Conservation (phyloP, 2,888 invertebrate genomes). For the Mythimna impura region DNA sequence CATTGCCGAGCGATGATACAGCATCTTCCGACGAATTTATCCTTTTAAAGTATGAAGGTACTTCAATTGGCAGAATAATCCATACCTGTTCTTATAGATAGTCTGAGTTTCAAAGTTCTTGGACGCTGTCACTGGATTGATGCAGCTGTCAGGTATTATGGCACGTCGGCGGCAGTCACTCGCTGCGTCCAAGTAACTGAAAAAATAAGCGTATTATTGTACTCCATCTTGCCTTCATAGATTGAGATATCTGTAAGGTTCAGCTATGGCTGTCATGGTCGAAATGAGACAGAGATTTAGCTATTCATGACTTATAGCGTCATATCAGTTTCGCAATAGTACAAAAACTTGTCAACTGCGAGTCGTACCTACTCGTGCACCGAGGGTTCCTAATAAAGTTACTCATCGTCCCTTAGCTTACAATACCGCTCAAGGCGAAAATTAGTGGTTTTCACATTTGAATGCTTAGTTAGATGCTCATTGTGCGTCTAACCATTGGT, state of each 20-base stretch:
- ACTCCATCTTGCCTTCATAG: not conserved
- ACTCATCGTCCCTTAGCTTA: no score
- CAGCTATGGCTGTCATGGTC: not conserved
- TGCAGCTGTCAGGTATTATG: conserved; percentile 79
- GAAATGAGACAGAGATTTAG: not conserved
- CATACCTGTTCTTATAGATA: conserved; percentile 87
- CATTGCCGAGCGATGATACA: no score
- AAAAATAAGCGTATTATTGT: conserved; percentile 14
- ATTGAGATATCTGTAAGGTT: not conserved
- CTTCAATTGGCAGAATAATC: not conserved
- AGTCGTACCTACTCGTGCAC: no score
- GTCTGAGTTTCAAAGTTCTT: conserved; percentile 82
- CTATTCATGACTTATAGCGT: not conserved
- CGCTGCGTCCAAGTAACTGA: conserved; percentile 80
- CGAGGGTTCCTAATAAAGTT: no score
- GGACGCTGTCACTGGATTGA: conserved; percentile 83
- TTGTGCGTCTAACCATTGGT: no score
- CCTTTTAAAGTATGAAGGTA: no score
- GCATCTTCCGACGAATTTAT: not conserved
- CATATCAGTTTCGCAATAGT: not conserved
- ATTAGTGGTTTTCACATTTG: no score
- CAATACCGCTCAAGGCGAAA: no score
- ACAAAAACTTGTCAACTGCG: no score
- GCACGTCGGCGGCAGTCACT: conserved; percentile 84
- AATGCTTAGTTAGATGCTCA: no score